These are phyloP conservation scores for Mythimna ferrago DNA, from an alignment of 2,888 invertebrate species.

Conservation along the genomic window DNA sequence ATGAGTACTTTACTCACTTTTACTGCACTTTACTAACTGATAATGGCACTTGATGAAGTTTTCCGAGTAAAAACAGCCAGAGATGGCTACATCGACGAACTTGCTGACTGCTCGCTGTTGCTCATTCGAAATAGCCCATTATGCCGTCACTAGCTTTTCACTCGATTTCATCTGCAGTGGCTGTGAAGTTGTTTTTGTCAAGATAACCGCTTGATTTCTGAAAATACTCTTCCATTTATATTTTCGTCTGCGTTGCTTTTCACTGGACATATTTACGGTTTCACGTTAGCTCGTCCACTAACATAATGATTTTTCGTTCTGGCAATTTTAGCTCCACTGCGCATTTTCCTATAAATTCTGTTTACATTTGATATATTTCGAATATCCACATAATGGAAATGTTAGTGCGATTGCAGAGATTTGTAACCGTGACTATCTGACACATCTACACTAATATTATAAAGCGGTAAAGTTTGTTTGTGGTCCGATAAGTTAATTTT, in stretches of 20 bases:
- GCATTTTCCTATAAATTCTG: constrained; percentile 7
- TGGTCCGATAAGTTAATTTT: too few relatives aligned
- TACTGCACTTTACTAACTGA: constrained; percentile 82
- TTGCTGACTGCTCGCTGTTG: constrained; percentile 54
- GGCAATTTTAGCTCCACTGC: neutral
- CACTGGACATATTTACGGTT: neutral
- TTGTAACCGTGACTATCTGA: neutral
- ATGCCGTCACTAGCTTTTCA: constrained; percentile 58
- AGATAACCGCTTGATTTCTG: neutral
- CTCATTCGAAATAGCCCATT: constrained; percentile 65
- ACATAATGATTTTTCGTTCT: constrained; percentile 5
- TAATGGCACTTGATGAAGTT: constrained; percentile 82
- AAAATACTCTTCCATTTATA: neutral
- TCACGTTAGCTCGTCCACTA: neutral
- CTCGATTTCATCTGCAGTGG: constrained; percentile 33
- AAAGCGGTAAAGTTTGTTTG: too few relatives aligned
- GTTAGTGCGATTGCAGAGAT: neutral
- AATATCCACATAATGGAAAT: constrained; percentile 25
- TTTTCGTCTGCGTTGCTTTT: neutral
- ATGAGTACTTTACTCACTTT: constrained; percentile 77
- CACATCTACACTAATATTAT: too few relatives aligned
- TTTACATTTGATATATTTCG: constrained; percentile 17
- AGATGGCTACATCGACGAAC: constrained; percentile 59
- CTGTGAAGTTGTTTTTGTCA: constrained; percentile 15
- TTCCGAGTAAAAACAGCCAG: constrained; percentile 70